Evolutionary conservation across 2,797 vertebrate species (phyloP).

Genomic region (Epinephelus awoara): DNA sequence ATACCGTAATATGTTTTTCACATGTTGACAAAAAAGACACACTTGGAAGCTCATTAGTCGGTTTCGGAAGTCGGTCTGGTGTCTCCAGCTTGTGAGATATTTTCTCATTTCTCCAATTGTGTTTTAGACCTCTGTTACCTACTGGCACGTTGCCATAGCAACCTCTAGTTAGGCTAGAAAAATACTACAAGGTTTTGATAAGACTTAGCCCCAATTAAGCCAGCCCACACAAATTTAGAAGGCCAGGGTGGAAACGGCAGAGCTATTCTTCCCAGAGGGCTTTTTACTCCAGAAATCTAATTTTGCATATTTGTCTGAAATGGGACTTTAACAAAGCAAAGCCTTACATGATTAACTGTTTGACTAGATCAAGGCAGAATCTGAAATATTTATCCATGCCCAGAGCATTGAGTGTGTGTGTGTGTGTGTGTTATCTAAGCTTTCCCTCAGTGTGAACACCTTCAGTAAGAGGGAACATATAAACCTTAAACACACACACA

Average conservation of each 20-base stretch:
- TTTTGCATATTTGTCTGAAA: slow-evolving; percentile 68
- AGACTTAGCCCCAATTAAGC: slow-evolving; percentile 80
- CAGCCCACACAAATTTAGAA: slow-evolving; percentile 75
- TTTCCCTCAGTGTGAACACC: slow-evolving; percentile 21
- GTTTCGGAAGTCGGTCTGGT: slow-evolving; percentile 40
- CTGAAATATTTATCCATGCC: slow-evolving; percentile 51
- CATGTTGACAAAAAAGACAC: slow-evolving; percentile 38
- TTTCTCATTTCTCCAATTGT: slow-evolving; percentile 64
- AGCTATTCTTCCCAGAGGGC: slow-evolving; percentile 64
- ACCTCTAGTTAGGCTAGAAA: slow-evolving; percentile 75
- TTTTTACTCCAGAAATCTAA: slow-evolving; percentile 65
- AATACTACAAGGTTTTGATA: slow-evolving; percentile 77
- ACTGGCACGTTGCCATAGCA: slow-evolving; percentile 68
- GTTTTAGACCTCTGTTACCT: slow-evolving; percentile 67
- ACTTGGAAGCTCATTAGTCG: slow-evolving; percentile 64
- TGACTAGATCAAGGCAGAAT: slow-evolving; percentile 64
- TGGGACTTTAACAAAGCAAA: slow-evolving; percentile 69
- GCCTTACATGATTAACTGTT: slow-evolving; percentile 68
- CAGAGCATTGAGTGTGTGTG: slow-evolving; percentile 4
- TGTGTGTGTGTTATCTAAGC: slow-evolving; percentile 14
- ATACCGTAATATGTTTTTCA: slow-evolving; percentile 33
- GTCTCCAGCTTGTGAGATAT: slow-evolving; percentile 54
- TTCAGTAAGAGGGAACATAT: slow-evolving; percentile 3
- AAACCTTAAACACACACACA: slow-evolving; percentile 13
- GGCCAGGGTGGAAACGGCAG: slow-evolving; percentile 65